Percentiles rank a stretch among this genome's conserved stretches.
phyloP scores from a whole-genome alignment of 2,113 vertebrate genomes.

The Ciconia maguari region DNA sequence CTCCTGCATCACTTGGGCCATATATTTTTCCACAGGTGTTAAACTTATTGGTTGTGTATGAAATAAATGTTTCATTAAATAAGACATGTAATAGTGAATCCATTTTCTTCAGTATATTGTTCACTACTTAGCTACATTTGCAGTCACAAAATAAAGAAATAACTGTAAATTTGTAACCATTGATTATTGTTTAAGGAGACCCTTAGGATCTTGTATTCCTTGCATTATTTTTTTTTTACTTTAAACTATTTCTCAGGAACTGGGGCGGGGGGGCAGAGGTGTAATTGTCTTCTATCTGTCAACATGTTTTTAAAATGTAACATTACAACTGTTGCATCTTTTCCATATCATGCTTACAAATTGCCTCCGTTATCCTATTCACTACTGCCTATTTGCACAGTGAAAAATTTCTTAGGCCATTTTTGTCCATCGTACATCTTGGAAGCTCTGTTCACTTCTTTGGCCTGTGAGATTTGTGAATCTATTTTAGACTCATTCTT shows the following conservation, averaged over 20 bases:
- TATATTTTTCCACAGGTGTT: background rate
- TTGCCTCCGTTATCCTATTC: background rate
- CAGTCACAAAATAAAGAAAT: background rate
- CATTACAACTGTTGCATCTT: background rate
- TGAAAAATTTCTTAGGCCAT: background rate
- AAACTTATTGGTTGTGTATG: background rate
- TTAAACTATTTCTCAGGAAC: background rate
- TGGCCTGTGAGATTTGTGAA: background rate
- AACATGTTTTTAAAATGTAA: background rate
- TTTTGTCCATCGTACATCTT: background rate
- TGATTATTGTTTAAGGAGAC: background rate
- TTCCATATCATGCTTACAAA: background rate
- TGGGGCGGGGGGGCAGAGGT: accelerated
- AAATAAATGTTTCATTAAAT: background rate
- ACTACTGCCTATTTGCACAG: background rate
- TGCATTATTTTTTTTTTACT: background rate
- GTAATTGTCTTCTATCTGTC: background rate
- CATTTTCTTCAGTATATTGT: background rate
- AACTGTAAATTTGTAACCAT: background rate
- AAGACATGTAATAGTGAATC: background rate
- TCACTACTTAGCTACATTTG: background rate
- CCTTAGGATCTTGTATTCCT: background rate
- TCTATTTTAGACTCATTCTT: background rate
- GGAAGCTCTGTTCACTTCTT: background rate
- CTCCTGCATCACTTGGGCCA: background rate